Evolutionary conservation across 2,113 vertebrate genomes (phyloP), one percentile per base, ranked within the genome.

Genomic region (Hipposideros armiger): DNA sequence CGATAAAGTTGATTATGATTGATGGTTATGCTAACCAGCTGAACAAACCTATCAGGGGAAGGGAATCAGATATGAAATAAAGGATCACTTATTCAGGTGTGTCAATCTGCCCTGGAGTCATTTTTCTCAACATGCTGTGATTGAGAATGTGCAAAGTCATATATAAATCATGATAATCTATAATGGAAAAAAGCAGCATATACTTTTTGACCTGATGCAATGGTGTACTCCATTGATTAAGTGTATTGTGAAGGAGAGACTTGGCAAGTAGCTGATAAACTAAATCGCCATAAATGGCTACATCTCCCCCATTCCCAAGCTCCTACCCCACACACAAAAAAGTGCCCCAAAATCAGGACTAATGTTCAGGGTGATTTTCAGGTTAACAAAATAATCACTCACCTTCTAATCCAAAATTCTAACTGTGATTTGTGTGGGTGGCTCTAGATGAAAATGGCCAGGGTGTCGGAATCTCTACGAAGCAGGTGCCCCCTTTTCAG

Each of bases 1-100:
- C 14, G 26, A 80, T 86, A 66, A 87, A 93, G 69, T 56, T 96
- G 78, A 90, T 92, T 89, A 60, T 97, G 81, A 96, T 76, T 81
- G 84, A 90, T 85, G 40, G 30, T 50, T 88, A 69, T 84, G 85
- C 64, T 81, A 85, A 67, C 62, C 32, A 62, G 60, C 58, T 85
- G 66, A 50, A 91, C 24, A 66, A 77, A 82, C 60, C 76, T 95
- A 40, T 84, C 87, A 60, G 13, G 13, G 19, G 85, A 67, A 60
- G 83, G 19, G 32, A 93, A 83, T 83, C 69, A 83, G 15, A 52
- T 87, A 56, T n/a, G 11, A 90, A 73, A 72, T 60, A 67, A 84
- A 92, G 15, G 45, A 94, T 92, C 52, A 17, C 70, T 97, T 90
- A 76, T 76, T 93, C 81, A 81, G 70, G 17, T 95, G 91, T 90